These are phyloP conservation scores for Pagrus major DNA, from an alignment of 2,113 vertebrate genomes.

Conservation along the genomic window DNA sequence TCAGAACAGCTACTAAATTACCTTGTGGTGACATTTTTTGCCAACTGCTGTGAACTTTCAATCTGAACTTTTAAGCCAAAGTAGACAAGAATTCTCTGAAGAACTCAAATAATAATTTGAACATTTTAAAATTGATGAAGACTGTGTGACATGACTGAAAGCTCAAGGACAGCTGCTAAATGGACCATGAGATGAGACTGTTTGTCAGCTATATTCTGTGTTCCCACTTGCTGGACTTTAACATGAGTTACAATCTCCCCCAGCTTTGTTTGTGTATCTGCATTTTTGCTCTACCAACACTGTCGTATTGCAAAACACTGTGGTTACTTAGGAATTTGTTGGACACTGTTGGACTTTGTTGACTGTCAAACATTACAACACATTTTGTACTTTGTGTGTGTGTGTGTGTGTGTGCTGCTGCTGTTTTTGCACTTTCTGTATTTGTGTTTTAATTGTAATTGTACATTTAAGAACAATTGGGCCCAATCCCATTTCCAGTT, in stretches of 20 bases:
- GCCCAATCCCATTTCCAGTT: too few species aligned
- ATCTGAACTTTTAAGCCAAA: not conserved
- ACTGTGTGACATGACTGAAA: not conserved
- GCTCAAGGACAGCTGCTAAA: not conserved
- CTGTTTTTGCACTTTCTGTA: not conserved
- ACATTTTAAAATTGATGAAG: not conserved
- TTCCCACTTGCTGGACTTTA: conserved; percentile 9
- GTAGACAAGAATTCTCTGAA: not conserved
- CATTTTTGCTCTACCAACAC: not conserved
- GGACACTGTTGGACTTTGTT: conserved; percentile 11
- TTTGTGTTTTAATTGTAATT: not conserved
- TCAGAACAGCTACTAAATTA: not conserved
- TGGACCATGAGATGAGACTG: not conserved
- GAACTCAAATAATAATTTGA: not conserved
- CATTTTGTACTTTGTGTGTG: not conserved
- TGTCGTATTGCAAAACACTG: conserved; percentile 38
- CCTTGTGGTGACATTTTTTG: not conserved
- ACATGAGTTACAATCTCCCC: not conserved
- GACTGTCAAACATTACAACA: conserved; percentile 9
- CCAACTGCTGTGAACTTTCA: not conserved
- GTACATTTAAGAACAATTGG: not conserved
- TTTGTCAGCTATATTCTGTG: not conserved
- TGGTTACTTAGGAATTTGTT: conserved; percentile 27
- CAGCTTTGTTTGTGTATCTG: not conserved
- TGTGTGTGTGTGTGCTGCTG: not conserved